Evolutionary conservation across 2,113 vertebrate genomes (phyloP).

Genomic region (Pimephales promelas): DNA sequence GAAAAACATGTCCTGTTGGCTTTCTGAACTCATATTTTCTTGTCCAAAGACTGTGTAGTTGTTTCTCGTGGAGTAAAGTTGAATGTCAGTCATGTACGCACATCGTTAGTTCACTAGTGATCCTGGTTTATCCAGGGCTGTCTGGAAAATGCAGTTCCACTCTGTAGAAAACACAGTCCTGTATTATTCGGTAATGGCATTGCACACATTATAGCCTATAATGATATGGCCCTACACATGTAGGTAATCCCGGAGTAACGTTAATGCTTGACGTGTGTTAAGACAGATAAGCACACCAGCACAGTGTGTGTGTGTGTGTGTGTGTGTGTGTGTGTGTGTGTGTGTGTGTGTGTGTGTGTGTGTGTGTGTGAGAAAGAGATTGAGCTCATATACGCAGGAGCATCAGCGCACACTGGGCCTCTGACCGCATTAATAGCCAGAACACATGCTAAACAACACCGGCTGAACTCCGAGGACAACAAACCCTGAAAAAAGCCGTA

Average conservation of each 20-base stretch:
- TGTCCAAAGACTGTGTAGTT: neutral
- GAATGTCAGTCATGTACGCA: neutral
- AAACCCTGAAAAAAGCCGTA: neutral
- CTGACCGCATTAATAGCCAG: neutral
- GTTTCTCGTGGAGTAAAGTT: neutral
- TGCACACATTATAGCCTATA: neutral
- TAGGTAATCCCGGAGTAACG: neutral
- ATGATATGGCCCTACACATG: neutral
- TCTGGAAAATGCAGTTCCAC: neutral
- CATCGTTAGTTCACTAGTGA: neutral
- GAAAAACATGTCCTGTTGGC: neutral
- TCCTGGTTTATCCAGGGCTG: neutral
- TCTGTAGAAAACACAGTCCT: neutral
- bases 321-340: neutral
- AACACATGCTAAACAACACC: neutral
- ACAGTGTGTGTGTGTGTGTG: neutral
- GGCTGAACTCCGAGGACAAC: no score
- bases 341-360: neutral
- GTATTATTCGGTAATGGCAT: neutral
- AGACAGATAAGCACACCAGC: neutral
- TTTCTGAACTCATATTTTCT: neutral
- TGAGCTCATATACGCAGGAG: neutral
- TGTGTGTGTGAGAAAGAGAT: no score
- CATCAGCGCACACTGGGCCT: neutral
- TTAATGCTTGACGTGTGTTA: neutral